Evolutionary conservation across 2,113 vertebrate species (phyloP).

Genomic region (Indri indri): DNA sequence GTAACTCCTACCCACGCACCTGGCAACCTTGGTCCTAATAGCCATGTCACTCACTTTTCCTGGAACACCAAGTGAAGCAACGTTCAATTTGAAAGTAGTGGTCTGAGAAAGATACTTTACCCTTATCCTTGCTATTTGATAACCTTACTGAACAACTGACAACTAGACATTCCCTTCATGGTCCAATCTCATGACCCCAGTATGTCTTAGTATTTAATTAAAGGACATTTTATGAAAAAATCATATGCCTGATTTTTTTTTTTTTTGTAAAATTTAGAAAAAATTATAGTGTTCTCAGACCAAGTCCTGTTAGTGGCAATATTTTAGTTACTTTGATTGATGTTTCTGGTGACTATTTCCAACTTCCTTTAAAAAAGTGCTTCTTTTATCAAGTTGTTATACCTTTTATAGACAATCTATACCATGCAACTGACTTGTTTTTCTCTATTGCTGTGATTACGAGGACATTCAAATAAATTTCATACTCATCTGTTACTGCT

Average conservation of each 20-base stretch:
- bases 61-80: background rate
- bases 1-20: accelerated
- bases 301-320: background rate
- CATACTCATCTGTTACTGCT: background rate
- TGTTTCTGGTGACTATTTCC: background rate
- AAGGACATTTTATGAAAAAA: background rate
- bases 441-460: background rate
- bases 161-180: background rate
- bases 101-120: background rate
- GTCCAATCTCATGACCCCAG: background rate
- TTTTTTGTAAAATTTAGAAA: background rate
- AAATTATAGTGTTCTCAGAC: accelerated
- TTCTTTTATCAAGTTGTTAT: background rate
- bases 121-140: background rate
- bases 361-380: background rate
- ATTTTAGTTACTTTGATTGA: background rate
- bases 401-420: background rate
- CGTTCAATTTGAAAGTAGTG: background rate
- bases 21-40: background rate
- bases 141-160: background rate
- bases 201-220: background rate
- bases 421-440: background rate
- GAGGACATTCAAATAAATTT: background rate
- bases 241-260: background rate
- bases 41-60: background rate